Percentiles rank a stretch among this genome's conserved stretches.
phyloP scores from a whole-genome alignment of 2,888 invertebrate species.

The Crematogaster levior region DNA sequence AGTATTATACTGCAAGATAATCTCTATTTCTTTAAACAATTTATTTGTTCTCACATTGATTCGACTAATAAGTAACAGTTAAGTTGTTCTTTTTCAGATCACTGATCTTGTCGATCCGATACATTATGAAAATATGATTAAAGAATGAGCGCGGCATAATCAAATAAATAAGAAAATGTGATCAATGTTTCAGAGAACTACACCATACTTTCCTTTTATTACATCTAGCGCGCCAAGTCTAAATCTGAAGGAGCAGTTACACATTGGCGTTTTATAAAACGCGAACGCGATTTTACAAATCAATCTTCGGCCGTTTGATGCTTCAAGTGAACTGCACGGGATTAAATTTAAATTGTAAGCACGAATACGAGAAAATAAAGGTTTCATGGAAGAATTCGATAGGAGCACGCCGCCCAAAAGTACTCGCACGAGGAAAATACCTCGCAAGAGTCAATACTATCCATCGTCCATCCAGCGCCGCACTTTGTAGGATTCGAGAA shows the following conservation, averaged over 20 bases:
- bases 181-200: not conserved
- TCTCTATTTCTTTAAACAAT: constrained; percentile 57
- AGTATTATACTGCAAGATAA: constrained; percentile 51
- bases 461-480: not conserved
- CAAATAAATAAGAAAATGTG: not conserved
- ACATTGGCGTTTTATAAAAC: not conserved
- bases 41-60: constrained; percentile 55
- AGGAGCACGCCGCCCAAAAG: constrained; percentile 13
- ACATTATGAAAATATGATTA: not conserved
- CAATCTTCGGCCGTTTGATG: constrained; percentile 17
- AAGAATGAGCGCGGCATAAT: not conserved
- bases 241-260: not conserved
- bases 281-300: constrained; percentile 1
- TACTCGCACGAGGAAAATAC: constrained; percentile 49
- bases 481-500: constrained; percentile 60
- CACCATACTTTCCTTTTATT: not conserved
- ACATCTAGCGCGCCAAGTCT: not conserved
- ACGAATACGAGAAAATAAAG: constrained; percentile 2
- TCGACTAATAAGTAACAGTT: constrained; percentile 57
- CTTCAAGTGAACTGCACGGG: constrained; percentile 7
- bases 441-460: constrained; percentile 7
- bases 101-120: not conserved
- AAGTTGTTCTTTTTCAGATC: constrained; percentile 34
- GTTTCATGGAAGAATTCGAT: constrained; percentile 23
- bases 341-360: constrained; percentile 42